Evolutionary conservation across 2,888 invertebrate genomes (phyloP), one percentile per base, ranked within the genome.

Genomic region (Hydraecia micacea): DNA sequence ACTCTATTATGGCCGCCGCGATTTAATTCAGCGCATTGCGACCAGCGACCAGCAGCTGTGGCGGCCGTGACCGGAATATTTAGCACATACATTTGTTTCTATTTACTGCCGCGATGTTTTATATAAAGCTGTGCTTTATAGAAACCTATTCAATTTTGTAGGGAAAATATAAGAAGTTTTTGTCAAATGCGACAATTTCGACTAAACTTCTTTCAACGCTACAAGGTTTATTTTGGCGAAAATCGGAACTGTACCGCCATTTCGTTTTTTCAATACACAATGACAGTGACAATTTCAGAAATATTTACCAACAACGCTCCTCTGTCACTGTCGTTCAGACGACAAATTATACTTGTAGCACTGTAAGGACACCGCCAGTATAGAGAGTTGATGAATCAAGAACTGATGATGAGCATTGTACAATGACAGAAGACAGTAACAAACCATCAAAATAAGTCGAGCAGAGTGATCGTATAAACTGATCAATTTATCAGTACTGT

Each of bases 1-100:
- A 58, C 67, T 68, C 9, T 80, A 77, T 66, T 68, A 76, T 70
- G 60, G 52, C 36, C 7, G 68, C 70, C 7, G 68, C 70, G 62
- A 71, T 83, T 72, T 73, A 68, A 73, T 74, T 77, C 75, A 73
- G 75, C 75, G 77, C 85, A 80, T 28, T 77, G 86, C 75, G 70
- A 60, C 67, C 80, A 15, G 77, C 49, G 52, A 25, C 71, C 77
- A n/a, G 71, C 86, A 65, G 84, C 68, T 74, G 84, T 58, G 73
- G 39, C 32, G 42, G n/a, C 39, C 81, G 79, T 77, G 84, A 75
- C 55, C 63, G 67, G 77, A 62, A 73, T 84, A 39, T 72, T 65
- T 15, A 76, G 60, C 49, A 39, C 36, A 9, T 55, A 68, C 68
- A 74, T 84, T 85, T 85, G 67, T 84, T 84, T 77, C 9, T 77